phyloP scores from a whole-genome alignment of 2,113 vertebrate genomes.

The Aramus guarauna region DNA sequence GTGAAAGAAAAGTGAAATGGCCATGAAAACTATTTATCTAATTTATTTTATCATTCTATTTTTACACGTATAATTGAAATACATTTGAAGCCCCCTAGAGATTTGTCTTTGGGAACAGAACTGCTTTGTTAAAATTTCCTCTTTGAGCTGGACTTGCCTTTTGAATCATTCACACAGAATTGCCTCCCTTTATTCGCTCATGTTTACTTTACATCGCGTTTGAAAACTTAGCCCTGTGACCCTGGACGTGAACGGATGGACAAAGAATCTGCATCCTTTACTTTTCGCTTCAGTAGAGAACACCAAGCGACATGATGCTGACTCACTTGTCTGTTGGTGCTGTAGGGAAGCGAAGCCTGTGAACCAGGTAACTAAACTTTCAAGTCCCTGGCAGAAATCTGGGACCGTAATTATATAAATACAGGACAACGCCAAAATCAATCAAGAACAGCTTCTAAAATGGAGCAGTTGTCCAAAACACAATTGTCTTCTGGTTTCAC shows the following conservation, averaged over 20 bases:
- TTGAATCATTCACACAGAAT: background rate
- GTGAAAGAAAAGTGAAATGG: background rate
- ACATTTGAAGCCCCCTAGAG: background rate
- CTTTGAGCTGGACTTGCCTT: background rate
- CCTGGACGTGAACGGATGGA: background rate
- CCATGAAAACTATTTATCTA: background rate
- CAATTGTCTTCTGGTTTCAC: background rate
- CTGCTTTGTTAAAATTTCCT: background rate
- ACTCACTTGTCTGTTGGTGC: background rate
- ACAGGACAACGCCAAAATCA: background rate
- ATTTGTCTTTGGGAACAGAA: background rate
- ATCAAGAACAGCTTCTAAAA: background rate
- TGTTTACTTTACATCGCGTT: background rate
- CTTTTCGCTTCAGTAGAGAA: background rate
- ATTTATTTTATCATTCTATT: background rate
- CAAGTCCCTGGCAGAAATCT: background rate
- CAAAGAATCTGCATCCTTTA: background rate
- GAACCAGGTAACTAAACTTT: background rate
- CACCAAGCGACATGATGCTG: background rate
- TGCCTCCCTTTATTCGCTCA: background rate
- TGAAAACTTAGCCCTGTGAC: background rate
- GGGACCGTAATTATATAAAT: background rate
- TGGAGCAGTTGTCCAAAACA: background rate
- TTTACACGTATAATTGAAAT: background rate
- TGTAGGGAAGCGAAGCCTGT: background rate